Evolutionary conservation across 2,797 vertebrate genomes (phyloP), one percentile per base, ranked within the genome.

Genomic region (Glossophaga mutica): DNA sequence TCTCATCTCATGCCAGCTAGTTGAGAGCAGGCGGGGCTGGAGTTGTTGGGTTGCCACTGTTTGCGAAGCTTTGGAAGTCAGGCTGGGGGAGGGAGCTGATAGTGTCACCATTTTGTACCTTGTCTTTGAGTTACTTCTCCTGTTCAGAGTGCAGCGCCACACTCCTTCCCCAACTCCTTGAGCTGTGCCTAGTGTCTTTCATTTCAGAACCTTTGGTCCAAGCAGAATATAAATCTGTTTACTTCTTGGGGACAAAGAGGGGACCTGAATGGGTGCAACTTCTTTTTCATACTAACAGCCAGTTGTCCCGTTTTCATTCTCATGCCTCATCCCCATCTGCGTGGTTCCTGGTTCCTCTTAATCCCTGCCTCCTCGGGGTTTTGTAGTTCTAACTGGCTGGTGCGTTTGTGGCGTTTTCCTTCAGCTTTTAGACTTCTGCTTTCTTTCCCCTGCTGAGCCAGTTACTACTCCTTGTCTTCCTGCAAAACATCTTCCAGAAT

Each of bases 371-470:
- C 14, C 6, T 71, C 1, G 8, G 48, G 16, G 59, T 79, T 97
- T 86, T 39, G 9, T n/a, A 37, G 48, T 52, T 32, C 71, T 44
- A 2, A 26, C 55, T 87, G 15, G 15, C 39, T 81, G 39, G 24
- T 8, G 74, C 55, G 3, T 71, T 77, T 39, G 22, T 79, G 77
- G 7, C 15, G 59, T 93, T 94, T 88, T 39, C 42, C 22, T 79
- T 90, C 21, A n/a, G n/a, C 22, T 21, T 78, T 92, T 83, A 52
- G 29, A 89, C 70, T 55, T 55, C 8, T 68, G 68, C 5, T 86
- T 94, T 90, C 44, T 83, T 84, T 82, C 2, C 22, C 55, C 70
- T 86, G 26, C 62, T 84, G 92, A 95, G 82, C 93, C 34, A 26
- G 34, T 95, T 52, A 77, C 57, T 52, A 77, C 57, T 86, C 21